These are phyloP conservation scores for Helleia helle DNA, from an alignment of 2,888 invertebrate species.

Conservation along the genomic window DNA sequence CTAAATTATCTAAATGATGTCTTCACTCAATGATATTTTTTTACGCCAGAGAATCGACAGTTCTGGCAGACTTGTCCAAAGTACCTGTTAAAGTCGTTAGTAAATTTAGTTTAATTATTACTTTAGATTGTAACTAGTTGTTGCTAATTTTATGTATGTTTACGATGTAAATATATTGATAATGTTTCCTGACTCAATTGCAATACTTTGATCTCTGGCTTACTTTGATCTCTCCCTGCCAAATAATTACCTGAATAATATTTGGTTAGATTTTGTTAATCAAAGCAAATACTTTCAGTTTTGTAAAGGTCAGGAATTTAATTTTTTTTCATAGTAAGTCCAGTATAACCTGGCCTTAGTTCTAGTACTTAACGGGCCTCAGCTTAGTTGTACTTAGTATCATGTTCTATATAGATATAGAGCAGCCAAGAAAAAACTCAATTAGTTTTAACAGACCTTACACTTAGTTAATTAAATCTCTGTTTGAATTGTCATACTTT, in stretches of 20 bases:
- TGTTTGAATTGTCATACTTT: no score
- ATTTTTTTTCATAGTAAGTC: no score
- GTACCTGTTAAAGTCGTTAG: conserved; percentile 7
- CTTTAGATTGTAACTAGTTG: background rate
- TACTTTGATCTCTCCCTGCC: background rate
- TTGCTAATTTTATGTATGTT: conserved; percentile 1
- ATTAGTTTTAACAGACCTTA: no score
- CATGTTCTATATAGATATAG: no score
- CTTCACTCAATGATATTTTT: no score
- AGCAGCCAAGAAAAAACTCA: no score
- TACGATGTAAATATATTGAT: background rate
- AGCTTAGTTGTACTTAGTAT: background rate
- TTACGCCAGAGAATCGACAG: background rate
- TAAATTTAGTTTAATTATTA: conserved; percentile 7
- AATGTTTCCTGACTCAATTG: background rate
- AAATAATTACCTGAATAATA: no score
- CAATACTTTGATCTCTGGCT: background rate
- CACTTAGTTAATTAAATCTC: no score
- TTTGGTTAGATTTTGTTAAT: no score
- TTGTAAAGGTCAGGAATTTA: no score
- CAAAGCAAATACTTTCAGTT: no score
- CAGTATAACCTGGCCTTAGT: background rate
- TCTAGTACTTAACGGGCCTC: background rate
- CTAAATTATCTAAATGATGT: no score
- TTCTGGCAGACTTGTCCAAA: conserved; percentile 5